Evolutionary conservation across 92 coral and sea anemone species (phyloP).

Genomic region (Phymanthus crucifer): DNA sequence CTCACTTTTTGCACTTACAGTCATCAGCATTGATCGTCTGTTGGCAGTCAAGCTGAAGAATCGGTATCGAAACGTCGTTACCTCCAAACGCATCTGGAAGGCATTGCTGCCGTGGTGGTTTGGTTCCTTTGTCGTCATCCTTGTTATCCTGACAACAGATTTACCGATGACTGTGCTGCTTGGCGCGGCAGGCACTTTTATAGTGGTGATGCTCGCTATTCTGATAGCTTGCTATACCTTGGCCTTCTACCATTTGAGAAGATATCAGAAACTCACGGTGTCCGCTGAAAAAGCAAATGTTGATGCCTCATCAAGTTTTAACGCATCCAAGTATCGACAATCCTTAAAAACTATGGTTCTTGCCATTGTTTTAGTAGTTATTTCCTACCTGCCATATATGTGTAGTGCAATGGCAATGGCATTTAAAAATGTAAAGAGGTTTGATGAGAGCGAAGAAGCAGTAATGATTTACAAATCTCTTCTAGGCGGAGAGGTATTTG

Average conservation of each 20-base stretch:
- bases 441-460: not conserved
- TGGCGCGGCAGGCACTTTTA: not conserved
- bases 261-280: not conserved
- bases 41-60: not conserved
- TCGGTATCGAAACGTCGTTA: not conserved
- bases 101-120: not conserved
- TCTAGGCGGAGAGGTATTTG: not conserved
- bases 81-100: not conserved
- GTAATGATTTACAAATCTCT: not conserved
- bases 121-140: not conserved
- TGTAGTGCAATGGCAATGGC: not conserved
- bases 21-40: not conserved
- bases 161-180: not conserved
- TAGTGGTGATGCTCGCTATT: not conserved
- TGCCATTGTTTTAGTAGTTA: not conserved
- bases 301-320: not conserved
- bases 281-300: not conserved
- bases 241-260: not conserved
- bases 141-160: not conserved
- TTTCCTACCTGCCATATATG: not conserved
- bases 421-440: not conserved
- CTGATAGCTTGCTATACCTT: not conserved
- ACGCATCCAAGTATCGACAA: not conserved
- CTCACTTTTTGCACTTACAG: not conserved
- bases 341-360: constrained; percentile 2